Base-by-base conservation (phyloP, 2,797 vertebrate species). In the Synaphobranchus kaupii region DNA sequence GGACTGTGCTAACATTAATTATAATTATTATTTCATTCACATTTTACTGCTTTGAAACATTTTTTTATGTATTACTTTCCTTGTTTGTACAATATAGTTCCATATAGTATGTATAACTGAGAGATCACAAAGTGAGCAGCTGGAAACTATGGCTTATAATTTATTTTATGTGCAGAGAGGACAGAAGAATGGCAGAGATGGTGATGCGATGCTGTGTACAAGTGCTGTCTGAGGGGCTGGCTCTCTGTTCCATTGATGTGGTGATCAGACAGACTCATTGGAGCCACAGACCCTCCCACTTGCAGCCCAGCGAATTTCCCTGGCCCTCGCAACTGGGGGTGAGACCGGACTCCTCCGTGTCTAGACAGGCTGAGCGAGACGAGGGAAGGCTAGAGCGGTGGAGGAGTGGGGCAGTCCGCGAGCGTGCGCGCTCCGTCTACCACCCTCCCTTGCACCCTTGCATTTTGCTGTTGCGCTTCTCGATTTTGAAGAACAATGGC, bases 281-380 rank as follows among this genome's bases (percentile, higher is more conserved):
- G 31, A 89, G 84, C 86, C 93, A 91, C 94, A 94, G 93, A 47
- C 20, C 15, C 15, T 2, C 68, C 34, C 47, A 78, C 85, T 71
- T 20, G 4, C 39, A 68, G 22, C 81, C n/a, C 50, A 12, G 44
- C 83, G 48, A 84, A 81, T 86, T 85, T 66, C 83, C 71, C 60
- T 76, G 15, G 48, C 63, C 68, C 10, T 78, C 56, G 34, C 63
- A 13, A 4, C 15, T 15, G 28, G 20, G 56, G 60, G 78, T 50
- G n/a, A 83, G 54, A 54, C 54, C 6, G 50, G 63, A 78, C 86
- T 60, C 88, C 86, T 84, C 88, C 88, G 84, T 20, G 88, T 89
- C 88, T 89, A 89, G 88, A 89, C 88, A 87, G 66, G 47, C 5
- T 76, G 84, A 73, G 39, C 83, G 28, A 86, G 54, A 85, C 10